Evolutionary conservation across 1,140 invertebrate species (phyloP), one percentile per base, ranked within the genome.

Genomic region (Armadillidium nasatum): DNA sequence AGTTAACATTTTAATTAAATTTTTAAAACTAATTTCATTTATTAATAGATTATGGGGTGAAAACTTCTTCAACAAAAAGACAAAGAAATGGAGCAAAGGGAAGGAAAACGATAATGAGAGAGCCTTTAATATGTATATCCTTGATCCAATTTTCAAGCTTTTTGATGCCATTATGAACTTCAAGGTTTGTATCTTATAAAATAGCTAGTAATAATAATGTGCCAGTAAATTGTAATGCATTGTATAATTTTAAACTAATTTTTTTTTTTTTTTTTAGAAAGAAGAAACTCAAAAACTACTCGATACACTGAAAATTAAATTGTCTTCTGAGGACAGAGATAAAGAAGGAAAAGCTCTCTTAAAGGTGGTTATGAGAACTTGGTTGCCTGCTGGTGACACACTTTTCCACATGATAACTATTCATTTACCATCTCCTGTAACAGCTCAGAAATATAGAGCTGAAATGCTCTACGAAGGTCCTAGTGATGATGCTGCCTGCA

Each of bases 401-500:
- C 87, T 99, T 82, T 93, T 99, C 89, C 96, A 99, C 89, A 99
- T 99, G 98, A 99, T 99, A 87, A 95, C 96, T 85, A 98, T 99
- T 84, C 97, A 99, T 85, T 88, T 99, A 84, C 98, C 98, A 79
- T 99, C 97, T 43, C 98, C 98, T 60, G 97, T 99, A 43, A 95
- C 95, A 76, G 97, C 98, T 78, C 98, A 99, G 87, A 96, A 94
- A 84, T 99, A 99, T 88, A 91, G 98, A 88, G 97, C 97, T 92
- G 97, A 98, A 88, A 94, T 99, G 93, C 88, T 99, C 85, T 99
- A 96, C 85, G 96, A 97, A 89, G 98, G 95, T 86, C 97, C 97
- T 74, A 91, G 91, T 82, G 97, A 99, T 85, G 98, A 99, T 87
- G 94, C 96, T 83, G 96, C 94, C 82, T 97, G 95, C 83, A 82